Base-by-base conservation (phyloP, 2,888 invertebrate species). In the Sipunculus nudus region DNA sequence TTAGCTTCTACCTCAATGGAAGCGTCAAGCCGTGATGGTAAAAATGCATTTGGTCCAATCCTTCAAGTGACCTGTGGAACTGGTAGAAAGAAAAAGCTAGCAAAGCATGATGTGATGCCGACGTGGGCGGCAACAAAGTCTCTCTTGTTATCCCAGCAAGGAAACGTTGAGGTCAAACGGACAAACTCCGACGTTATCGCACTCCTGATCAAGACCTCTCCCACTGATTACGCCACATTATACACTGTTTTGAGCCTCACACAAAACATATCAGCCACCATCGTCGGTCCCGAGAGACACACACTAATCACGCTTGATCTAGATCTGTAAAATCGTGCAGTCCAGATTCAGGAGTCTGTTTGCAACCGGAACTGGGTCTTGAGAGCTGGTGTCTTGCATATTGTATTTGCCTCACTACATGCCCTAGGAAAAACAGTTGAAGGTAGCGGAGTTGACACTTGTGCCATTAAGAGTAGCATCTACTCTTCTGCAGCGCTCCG, bases 321-420 rank as follows among this genome's bases (percentile, higher is more conserved):
- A n/a, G 61, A 61, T 29, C 45, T 61, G 3, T 61, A 61, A 21
- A 21, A 13, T 19, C 41, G 56, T n/a, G 50, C 55, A 1, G 10
- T 56, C 10, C 6, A 56, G 40, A 61, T 61, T 38, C 55, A 61
- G 40, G 38, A 55, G 45, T 32, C 61, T 43, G 49, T 59, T 38
- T 49, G 32, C 8, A 61, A 63, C 46, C 60, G 43, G 38, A 63
- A 60, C 23, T 53, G 57, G 50, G 39, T 2, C 26, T 39, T 53
- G 13, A 19, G 26, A 53, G 40, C 50, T 23, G 54, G 48, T 3
- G 49, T n/a, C 38, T 50, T 53, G 13, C 59, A 54, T 32, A 63
- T 54, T 49, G 59, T 29, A 25, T 63, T 63, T 54, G 63, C 59
- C 45, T 43, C 54, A 26, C 50, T 63, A 45, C 63, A 63, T 43